Conservation (phyloP, 1,140 invertebrate genomes). For the Ericerus pela region DNA sequence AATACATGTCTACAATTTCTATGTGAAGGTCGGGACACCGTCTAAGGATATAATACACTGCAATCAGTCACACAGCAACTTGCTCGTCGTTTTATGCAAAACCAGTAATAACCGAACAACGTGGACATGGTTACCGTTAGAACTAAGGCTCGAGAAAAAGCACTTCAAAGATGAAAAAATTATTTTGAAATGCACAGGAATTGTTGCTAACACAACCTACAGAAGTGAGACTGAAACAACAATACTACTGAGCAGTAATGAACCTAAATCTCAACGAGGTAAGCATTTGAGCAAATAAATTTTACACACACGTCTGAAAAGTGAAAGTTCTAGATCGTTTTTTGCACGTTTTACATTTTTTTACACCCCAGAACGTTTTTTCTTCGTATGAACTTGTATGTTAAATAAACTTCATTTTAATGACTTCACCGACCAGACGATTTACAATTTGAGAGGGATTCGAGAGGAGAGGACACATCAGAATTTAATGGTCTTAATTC, state of each 20-base stretch:
- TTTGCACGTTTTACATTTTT: no score
- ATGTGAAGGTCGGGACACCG: not conserved
- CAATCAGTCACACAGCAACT: not conserved
- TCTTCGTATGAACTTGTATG: no score
- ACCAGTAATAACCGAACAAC: not conserved
- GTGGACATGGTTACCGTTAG: slow-evolving; percentile 1
- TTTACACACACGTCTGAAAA: no score
- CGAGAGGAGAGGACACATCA: no score
- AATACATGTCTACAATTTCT: no score
- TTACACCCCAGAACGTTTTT: no score
- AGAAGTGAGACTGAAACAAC: not conserved
- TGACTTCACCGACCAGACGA: no score
- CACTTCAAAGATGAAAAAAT: not conserved
- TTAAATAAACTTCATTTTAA: no score
- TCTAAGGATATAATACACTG: not conserved
- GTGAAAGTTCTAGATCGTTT: no score
- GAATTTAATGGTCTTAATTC: no score
- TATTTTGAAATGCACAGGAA: not conserved
- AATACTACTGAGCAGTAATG: not conserved
- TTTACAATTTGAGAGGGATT: no score
- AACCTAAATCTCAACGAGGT: not conserved
- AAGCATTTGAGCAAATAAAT: no score
- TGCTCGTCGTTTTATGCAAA: not conserved
- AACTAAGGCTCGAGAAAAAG: not conserved
- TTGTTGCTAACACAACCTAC: not conserved